Conservation (phyloP, 2,113 vertebrate genomes). For the Illadopsis cleaveri region DNA sequence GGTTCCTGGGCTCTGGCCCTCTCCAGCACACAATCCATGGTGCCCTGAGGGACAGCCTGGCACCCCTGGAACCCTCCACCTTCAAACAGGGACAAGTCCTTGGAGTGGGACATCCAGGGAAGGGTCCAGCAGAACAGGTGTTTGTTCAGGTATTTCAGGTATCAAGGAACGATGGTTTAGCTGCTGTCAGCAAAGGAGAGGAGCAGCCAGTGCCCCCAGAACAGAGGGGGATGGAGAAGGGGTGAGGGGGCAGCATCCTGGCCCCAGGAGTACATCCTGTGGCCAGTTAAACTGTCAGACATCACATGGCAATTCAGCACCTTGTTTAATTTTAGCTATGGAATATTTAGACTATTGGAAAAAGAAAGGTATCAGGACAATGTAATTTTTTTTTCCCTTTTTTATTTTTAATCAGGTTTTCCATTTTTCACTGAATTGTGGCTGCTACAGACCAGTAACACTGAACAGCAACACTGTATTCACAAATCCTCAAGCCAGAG, state of each 20-base stretch:
- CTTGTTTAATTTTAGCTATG: background rate
- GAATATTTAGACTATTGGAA: background rate
- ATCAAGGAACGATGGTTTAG: too few species aligned
- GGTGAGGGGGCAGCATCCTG: background rate
- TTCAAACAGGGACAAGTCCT: too few species aligned
- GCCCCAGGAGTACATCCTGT: background rate
- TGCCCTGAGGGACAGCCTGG: background rate
- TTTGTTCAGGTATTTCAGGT: background rate
- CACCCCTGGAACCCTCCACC: accelerated
- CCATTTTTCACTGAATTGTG: background rate
- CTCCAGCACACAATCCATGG: background rate
- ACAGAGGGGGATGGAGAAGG: background rate
- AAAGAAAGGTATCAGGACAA: background rate
- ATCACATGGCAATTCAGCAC: background rate
- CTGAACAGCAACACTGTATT: background rate
- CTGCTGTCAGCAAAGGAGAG: background rate
- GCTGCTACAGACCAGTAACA: background rate
- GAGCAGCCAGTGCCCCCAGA: background rate
- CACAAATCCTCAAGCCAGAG: background rate
- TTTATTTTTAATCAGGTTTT: background rate
- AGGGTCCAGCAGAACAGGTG: background rate
- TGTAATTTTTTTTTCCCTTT: background rate
- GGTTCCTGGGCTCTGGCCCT: background rate
- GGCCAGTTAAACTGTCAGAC: background rate
- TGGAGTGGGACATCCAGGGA: accelerated